Evolutionary conservation across 2,888 invertebrate genomes (phyloP).

Genomic region (Athrips mouffetella): DNA sequence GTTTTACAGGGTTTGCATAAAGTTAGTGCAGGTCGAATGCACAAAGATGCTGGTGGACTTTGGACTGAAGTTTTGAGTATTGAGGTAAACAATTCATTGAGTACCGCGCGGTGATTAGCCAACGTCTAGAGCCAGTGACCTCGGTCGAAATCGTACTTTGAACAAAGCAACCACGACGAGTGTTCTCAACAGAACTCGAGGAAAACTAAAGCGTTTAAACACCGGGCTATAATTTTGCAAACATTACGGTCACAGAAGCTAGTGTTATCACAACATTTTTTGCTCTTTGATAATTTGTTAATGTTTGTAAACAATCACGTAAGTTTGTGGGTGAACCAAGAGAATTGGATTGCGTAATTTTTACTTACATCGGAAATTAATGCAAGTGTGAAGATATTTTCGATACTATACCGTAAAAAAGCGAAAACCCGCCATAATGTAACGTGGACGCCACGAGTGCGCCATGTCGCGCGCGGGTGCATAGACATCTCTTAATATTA

Average conservation of each 20-base stretch:
- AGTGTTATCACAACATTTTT: slow-evolving; percentile 31
- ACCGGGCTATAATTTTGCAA: slow-evolving; percentile 31
- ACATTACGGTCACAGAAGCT: slow-evolving; percentile 22
- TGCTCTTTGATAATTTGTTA: slow-evolving; percentile 15
- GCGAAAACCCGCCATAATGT: slow-evolving; percentile 63
- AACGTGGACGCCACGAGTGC: slow-evolving; percentile 72
- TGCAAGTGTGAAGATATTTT: slow-evolving; percentile 7
- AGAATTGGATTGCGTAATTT: not conserved
- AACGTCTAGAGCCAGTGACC: slow-evolving; percentile 64
- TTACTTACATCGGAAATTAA: not conserved
- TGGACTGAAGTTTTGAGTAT: slow-evolving; percentile 22
- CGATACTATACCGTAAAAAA: slow-evolving; percentile 32
- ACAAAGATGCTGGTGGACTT: slow-evolving; percentile 14
- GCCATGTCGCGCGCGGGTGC: slow-evolving; percentile 42
- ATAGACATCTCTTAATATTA: slow-evolving; percentile 14
- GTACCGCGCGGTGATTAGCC: slow-evolving; percentile 54
- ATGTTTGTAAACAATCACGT: slow-evolving; percentile 26
- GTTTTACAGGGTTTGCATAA: not conserved
- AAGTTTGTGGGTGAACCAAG: not conserved
- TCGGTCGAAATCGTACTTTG: slow-evolving; percentile 61
- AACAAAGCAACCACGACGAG: slow-evolving; percentile 58
- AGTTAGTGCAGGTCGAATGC: not conserved
- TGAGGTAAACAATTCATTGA: slow-evolving; percentile 42
- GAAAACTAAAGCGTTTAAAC: slow-evolving; percentile 41
- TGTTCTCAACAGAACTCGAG: slow-evolving; percentile 31